Percentiles rank a stretch among this genome's conserved stretches.
Conservation (phyloP, 2,888 invertebrate species). For the Formica aserva region DNA sequence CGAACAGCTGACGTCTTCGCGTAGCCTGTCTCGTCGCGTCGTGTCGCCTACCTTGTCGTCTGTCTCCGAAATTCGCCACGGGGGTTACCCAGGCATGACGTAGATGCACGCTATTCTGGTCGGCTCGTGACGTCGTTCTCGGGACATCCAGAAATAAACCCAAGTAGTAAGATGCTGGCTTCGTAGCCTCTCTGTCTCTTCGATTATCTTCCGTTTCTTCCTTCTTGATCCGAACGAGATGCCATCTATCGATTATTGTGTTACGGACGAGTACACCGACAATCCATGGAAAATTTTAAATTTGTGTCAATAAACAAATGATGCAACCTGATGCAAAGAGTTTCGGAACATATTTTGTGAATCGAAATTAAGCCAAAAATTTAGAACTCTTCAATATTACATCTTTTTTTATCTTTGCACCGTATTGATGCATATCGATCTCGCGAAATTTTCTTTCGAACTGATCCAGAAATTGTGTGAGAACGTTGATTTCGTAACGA, state of each 20-base stretch:
- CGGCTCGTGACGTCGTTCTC: constrained; percentile 71
- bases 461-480: background rate
- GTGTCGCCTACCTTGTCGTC: constrained; percentile 44
- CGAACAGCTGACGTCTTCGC: constrained; percentile 66
- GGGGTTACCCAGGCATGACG: constrained; percentile 74
- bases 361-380: background rate
- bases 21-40: constrained; percentile 1
- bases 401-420: background rate
- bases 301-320: background rate
- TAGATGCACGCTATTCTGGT: constrained; percentile 73
- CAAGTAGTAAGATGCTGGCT: constrained; percentile 67
- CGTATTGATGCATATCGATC: background rate
- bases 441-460: background rate
- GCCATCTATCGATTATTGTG: background rate
- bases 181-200: constrained; percentile 55
- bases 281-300: constrained; percentile 7
- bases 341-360: constrained; percentile 10
- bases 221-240: constrained; percentile 45
- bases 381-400: background rate
- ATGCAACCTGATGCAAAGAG: background rate
- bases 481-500: constrained; percentile 2
- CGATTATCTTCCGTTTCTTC: constrained; percentile 24
- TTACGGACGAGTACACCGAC: background rate
- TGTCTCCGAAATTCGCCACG: constrained; percentile 62
- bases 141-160: constrained; percentile 71